Conservation (phyloP, 2,113 vertebrate genomes). For the Channa argus region DNA sequence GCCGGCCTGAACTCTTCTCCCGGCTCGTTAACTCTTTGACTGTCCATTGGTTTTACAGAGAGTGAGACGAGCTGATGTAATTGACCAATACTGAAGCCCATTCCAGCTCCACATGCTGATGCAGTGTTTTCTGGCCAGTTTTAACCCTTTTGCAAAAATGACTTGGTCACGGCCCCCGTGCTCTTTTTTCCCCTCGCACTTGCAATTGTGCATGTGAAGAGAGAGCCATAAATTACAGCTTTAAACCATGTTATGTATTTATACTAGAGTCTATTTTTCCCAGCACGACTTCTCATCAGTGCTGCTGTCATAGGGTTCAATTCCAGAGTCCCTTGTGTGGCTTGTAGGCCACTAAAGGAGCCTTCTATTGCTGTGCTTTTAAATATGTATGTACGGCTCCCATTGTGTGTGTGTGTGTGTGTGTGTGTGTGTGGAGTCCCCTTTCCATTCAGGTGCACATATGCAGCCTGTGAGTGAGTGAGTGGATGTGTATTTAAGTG, state of each 20-base stretch:
- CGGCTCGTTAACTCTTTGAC: slow-evolving; percentile 19
- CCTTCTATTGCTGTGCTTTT: background rate
- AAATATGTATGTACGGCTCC: background rate
- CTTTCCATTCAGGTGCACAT: too few relatives aligned
- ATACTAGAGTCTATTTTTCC: too few relatives aligned
- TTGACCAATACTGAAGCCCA: background rate
- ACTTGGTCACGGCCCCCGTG: too few relatives aligned
- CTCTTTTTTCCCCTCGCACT: too few relatives aligned
- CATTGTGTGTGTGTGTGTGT: background rate
- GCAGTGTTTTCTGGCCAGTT: too few relatives aligned
- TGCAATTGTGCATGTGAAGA: too few relatives aligned
- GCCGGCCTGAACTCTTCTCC: background rate
- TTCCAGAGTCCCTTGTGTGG: slow-evolving; percentile 6
- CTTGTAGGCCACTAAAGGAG: background rate
- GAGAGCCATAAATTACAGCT: too few relatives aligned
- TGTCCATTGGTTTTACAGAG: background rate
- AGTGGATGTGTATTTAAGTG: background rate
- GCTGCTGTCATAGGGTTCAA: background rate
- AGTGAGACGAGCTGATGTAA: background rate
- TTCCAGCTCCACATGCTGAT: background rate
- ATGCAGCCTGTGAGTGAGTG: background rate
- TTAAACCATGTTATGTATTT: too few relatives aligned
- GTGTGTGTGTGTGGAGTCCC: background rate
- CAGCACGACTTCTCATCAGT: background rate
- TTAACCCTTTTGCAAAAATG: too few relatives aligned